Evolutionary conservation across 2,888 invertebrate species (phyloP), one percentile per base, ranked within the genome.

Genomic region (Drosophila kambysellisi): DNA sequence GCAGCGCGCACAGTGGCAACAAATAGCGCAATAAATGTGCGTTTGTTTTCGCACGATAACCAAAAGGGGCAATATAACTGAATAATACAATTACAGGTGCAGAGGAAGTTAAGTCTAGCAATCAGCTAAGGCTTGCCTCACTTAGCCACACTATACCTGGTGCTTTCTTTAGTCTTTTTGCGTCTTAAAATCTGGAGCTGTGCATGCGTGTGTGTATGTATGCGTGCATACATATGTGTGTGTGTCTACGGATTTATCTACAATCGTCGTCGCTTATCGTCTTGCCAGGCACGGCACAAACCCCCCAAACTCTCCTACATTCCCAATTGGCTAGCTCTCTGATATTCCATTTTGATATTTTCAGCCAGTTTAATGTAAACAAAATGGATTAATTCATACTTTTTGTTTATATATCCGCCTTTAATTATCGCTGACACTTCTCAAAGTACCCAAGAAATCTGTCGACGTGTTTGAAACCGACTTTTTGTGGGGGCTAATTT

Each of bases 151-250:
- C 25, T 48, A 46, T 46, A 56, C 32, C 30, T 63, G 12, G 52
- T 77, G 74, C 89, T 85, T 87, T 87, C 87, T 88, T 77, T 56
- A 59, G 35, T 7, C 72, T 74, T 82, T 87, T 90, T 87, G 87
- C 87, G 87, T 87, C 87, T 88, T 90, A 81, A 76, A 73, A 58
- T 79, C 57, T 43, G 46, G 68, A 68, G 46, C 48, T 56, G 58
- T 61, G 41, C 37, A 30, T 62, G 51, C 74, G 46, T 66, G 5
- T 46, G 51, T 60, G 35, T 20, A 39, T 43, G 20, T 20, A 12
- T 43, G 20, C 20, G 43, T 6, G 25, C 25, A 25, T 25, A 25
- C 25, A 20, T 12, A 20, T 20, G 5, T 20, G 20, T 35, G 35
- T 72, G 70, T 73, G 56, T 70, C 50, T 70, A 56, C 65, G 69